Percentiles rank a stretch among this genome's conserved stretches.
Conservation (phyloP, 2,888 invertebrate species). For the Venustoraphidia nigricollis region DNA sequence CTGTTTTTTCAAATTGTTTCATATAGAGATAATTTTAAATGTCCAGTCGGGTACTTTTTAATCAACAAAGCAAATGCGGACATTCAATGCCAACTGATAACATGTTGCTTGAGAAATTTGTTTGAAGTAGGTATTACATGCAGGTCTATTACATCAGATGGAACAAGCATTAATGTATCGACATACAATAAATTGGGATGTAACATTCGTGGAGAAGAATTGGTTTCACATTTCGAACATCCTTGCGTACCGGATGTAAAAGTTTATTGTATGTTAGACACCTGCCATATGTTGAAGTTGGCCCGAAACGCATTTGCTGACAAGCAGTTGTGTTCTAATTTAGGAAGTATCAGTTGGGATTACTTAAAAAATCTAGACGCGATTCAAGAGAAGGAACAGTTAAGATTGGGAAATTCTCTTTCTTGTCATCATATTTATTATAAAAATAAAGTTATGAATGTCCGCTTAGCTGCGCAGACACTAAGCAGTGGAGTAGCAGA, state of each 20-base stretch:
- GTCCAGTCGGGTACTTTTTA: conserved; percentile 1
- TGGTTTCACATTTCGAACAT: no score
- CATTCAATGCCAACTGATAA: conserved; percentile 5
- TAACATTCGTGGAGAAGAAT: no score
- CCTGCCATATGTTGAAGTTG: background rate
- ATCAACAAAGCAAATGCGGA: background rate
- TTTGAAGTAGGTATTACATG: conserved; percentile 10
- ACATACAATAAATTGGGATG: no score
- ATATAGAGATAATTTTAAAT: conserved; percentile 4
- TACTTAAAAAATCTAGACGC: background rate
- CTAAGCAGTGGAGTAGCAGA: conserved; percentile 10
- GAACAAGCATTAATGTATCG: background rate
- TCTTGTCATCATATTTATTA: conserved; percentile 7
- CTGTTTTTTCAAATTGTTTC: conserved; percentile 1
- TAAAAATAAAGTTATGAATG: conserved; percentile 10
- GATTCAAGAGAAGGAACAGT: conserved; percentile 7
- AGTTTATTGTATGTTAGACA: background rate
- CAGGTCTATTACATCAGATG: conserved; percentile 12
- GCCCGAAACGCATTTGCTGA: background rate
- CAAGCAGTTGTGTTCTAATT: background rate
- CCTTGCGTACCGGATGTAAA: no score
- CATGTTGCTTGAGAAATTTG: conserved; percentile 8
- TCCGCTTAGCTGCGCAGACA: conserved; percentile 10
- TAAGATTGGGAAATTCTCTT: conserved; percentile 7
- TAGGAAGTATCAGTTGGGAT: background rate